Percentiles rank a stretch among this genome's conserved stretches.
These are phyloP conservation scores for Pandemis heparana DNA, from an alignment of 2,888 invertebrate species.

Conservation along the genomic window DNA sequence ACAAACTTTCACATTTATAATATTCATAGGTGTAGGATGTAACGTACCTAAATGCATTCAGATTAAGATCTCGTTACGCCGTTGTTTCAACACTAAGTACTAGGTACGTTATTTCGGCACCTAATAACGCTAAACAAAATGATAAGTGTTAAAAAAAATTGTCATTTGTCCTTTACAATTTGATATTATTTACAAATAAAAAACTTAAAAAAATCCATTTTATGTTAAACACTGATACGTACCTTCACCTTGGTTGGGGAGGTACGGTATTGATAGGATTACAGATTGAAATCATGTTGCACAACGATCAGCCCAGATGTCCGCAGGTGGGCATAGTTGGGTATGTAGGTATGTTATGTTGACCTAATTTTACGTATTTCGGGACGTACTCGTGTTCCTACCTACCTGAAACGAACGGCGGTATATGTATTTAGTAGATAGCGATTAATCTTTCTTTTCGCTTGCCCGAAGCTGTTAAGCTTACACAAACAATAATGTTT, in stretches of 20 bases:
- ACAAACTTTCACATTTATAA: neutral
- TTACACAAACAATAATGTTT: constrained; percentile 6
- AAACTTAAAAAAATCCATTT: neutral
- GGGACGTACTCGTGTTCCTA: neutral
- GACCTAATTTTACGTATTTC: constrained; percentile 10
- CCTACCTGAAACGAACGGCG: neutral
- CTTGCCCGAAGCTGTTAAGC: constrained; percentile 1
- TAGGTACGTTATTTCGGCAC: neutral
- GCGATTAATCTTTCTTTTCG: constrained; percentile 1
- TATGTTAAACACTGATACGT: neutral
- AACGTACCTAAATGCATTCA: neutral
- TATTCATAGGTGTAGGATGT: too few relatives aligned
- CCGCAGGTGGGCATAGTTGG: constrained; percentile 10
- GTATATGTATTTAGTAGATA: neutral
- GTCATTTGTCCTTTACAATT: too few relatives aligned
- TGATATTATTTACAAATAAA: neutral
- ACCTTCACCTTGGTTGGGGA: neutral
- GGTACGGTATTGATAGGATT: neutral
- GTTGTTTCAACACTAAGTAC: neutral
- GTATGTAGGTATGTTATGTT: constrained; percentile 11
- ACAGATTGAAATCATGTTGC: constrained; percentile 8
- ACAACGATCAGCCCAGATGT: constrained; percentile 10
- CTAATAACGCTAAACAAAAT: too few relatives aligned
- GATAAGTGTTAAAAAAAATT: too few relatives aligned
- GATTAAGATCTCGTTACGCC: neutral